Conservation (phyloP, 2,113 vertebrate species). For the Crotalus helleri region DNA sequence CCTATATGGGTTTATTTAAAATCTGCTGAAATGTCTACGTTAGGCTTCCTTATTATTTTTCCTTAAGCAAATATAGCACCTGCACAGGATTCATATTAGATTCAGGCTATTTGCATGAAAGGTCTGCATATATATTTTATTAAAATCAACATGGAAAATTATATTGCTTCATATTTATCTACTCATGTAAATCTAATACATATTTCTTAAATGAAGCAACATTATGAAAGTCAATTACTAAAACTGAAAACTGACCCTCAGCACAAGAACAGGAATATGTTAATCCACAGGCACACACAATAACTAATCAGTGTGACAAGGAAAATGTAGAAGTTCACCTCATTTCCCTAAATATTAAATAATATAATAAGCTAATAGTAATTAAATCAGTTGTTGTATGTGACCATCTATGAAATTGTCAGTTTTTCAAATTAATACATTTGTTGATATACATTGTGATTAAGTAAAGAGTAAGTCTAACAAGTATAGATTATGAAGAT, state of each 20-base stretch:
- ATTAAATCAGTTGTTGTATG: background rate
- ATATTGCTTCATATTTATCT: background rate
- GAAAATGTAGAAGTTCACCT: background rate
- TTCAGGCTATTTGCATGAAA: background rate
- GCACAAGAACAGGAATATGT: background rate
- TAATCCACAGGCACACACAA: background rate
- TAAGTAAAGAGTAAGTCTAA: slow-evolving; percentile 42
- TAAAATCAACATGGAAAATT: background rate
- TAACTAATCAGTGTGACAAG: background rate
- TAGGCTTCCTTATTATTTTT: background rate
- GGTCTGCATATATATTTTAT: background rate
- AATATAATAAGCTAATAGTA: background rate
- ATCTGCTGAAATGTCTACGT: slow-evolving; percentile 21
- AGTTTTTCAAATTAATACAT: slow-evolving; percentile 10
- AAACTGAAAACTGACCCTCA: background rate
- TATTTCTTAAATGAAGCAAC: background rate
- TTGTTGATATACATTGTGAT: slow-evolving; percentile 26
- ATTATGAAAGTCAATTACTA: background rate
- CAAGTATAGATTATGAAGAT: slow-evolving; percentile 19
- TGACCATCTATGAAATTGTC: background rate
- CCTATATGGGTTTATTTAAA: background rate
- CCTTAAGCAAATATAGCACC: slow-evolving; percentile 3
- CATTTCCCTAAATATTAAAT: background rate
- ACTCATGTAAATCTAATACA: background rate
- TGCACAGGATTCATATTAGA: background rate